phyloP scores from a whole-genome alignment of 2,888 invertebrate genomes.

The Ectropis crepuscularia region DNA sequence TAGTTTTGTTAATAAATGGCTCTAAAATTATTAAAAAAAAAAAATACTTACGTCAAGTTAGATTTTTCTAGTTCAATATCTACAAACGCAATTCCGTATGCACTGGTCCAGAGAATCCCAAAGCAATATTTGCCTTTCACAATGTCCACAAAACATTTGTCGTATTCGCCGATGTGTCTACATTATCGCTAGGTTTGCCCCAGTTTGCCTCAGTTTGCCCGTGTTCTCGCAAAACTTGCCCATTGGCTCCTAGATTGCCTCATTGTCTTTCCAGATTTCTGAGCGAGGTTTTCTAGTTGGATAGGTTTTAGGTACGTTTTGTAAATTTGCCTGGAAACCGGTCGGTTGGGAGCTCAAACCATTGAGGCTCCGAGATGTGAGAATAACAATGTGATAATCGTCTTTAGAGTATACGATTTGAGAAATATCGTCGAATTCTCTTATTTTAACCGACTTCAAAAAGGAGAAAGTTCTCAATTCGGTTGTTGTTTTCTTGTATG shows the following conservation, averaged over 20 bases:
- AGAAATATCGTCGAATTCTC: background rate
- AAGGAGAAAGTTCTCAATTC: background rate
- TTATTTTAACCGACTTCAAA: background rate
- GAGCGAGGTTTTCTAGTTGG: slow-evolving; percentile 10
- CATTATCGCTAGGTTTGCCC: background rate
- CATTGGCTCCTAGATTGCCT: background rate
- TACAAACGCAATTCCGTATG: no score
- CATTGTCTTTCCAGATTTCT: background rate
- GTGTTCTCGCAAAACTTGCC: background rate
- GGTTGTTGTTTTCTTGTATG: no score
- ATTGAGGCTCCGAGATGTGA: slow-evolving; percentile 7
- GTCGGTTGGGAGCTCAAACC: slow-evolving; percentile 6
- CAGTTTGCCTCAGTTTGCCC: background rate
- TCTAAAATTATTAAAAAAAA: no score
- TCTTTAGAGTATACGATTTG: slow-evolving; percentile 6
- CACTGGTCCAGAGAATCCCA: no score
- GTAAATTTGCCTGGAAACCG: slow-evolving; percentile 8
- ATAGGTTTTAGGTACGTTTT: slow-evolving; percentile 13
- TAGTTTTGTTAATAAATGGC: no score
- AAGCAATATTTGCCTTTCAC: no score
- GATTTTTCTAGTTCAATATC: no score
- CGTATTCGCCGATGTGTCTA: no score
- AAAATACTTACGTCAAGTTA: no score
- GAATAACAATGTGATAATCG: background rate
- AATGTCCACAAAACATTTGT: no score